phyloP scores from a whole-genome alignment of 2,113 vertebrate species.

The Onychostoma macrolepis region DNA sequence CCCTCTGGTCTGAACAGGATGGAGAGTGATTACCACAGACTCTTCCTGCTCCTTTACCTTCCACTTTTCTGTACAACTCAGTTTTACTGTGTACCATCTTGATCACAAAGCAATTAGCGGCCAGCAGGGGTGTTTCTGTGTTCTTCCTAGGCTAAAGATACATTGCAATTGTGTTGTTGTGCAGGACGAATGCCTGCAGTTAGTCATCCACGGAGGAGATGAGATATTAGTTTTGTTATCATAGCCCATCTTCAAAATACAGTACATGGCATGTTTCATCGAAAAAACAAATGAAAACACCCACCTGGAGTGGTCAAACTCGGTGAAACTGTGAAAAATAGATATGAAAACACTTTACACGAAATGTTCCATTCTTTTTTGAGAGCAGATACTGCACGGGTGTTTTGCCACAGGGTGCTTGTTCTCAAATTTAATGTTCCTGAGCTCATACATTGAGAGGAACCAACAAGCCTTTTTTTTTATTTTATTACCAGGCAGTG shows the following conservation, averaged over 20 bases:
- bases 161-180: neutral
- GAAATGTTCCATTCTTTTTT: neutral
- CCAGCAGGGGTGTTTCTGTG: neutral
- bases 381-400: slow-evolving; percentile 5
- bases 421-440: slow-evolving; percentile 19
- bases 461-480: slow-evolving; percentile 55
- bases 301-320: neutral
- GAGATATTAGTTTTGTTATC: neutral
- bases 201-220: neutral
- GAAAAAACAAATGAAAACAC: neutral
- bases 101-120: slow-evolving; percentile 42
- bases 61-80: slow-evolving; percentile 27
- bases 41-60: slow-evolving; percentile 29
- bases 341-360: neutral
- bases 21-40: slow-evolving; percentile 26
- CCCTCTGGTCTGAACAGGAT: slow-evolving; percentile 11
- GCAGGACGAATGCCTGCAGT: neutral
- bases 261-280: neutral
- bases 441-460: slow-evolving; percentile 31
- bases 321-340: neutral
- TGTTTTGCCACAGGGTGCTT: slow-evolving; percentile 2
- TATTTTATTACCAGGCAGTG: slow-evolving; percentile 57
- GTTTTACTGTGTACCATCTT: slow-evolving; percentile 25
- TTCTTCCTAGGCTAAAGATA: neutral
- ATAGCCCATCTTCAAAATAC: neutral